Percentiles rank a stretch among this genome's conserved stretches.
These are phyloP conservation scores for Scotopteryx bipunctaria DNA, from an alignment of 2,888 invertebrate species.

Conservation along the genomic window DNA sequence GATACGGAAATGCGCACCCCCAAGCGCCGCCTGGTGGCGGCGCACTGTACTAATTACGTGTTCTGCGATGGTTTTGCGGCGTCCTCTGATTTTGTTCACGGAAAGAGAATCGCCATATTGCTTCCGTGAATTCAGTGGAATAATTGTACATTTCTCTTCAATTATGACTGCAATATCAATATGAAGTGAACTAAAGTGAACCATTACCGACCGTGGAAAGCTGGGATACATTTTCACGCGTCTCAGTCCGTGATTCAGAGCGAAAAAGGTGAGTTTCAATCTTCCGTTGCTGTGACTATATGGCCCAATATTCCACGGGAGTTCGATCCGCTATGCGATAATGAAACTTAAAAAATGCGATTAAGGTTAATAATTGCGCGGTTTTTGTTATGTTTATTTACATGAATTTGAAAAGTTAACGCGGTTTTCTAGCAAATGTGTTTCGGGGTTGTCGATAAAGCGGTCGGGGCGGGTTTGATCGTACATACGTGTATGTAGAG, in stretches of 20 bases:
- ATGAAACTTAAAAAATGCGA: slow-evolving; percentile 85
- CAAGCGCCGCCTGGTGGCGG: slow-evolving; percentile 67
- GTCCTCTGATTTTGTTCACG: slow-evolving; percentile 83
- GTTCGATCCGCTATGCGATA: slow-evolving; percentile 85
- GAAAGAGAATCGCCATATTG: slow-evolving; percentile 83
- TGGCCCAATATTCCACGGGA: slow-evolving; percentile 85
- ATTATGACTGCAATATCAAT: slow-evolving; percentile 80
- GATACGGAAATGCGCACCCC: slow-evolving; percentile 67
- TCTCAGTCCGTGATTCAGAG: slow-evolving; percentile 55
- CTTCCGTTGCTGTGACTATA: slow-evolving; percentile 82
- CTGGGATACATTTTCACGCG: slow-evolving; percentile 60
- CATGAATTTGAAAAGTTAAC: slow-evolving; percentile 83
- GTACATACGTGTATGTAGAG: slow-evolving; percentile 78
- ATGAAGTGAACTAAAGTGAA: slow-evolving; percentile 75
- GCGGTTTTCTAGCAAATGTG: slow-evolving; percentile 75
- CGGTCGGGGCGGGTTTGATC: slow-evolving; percentile 72
- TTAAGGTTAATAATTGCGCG: slow-evolving; percentile 85
- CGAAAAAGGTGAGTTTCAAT: slow-evolving; percentile 80
- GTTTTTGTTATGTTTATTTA: slow-evolving; percentile 84
- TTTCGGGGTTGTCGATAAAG: slow-evolving; percentile 57
- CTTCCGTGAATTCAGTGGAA: slow-evolving; percentile 80
- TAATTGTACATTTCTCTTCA: slow-evolving; percentile 77
- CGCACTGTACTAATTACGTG: slow-evolving; percentile 81
- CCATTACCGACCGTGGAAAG: slow-evolving; percentile 56
- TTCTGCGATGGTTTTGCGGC: slow-evolving; percentile 65